These are phyloP conservation scores for Uromys caudimaculatus DNA, from an alignment of 2,797 vertebrate species.

Conservation along the genomic window DNA sequence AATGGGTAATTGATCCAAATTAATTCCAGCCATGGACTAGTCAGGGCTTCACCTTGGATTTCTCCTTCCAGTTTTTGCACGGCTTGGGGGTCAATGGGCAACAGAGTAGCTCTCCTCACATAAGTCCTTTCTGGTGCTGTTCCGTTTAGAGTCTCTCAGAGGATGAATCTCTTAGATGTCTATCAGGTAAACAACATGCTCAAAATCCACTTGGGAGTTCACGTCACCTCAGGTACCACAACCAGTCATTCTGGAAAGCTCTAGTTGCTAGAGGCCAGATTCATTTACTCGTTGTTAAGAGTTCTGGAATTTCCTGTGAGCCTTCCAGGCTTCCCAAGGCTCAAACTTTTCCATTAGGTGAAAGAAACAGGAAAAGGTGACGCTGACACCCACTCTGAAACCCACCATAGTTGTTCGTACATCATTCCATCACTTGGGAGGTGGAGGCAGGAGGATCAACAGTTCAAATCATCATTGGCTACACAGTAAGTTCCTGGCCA, in stretches of 20 bases:
- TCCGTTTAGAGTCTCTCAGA: not conserved
- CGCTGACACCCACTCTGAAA: not conserved
- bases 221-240: conserved; percentile 1
- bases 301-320: conserved; percentile 57
- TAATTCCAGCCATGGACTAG: not conserved
- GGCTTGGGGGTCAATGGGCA: not conserved
- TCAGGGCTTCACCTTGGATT: not conserved
- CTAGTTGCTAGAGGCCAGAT: conserved; percentile 10
- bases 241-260: conserved; percentile 48
- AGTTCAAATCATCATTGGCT: not conserved
- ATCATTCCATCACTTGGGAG: not conserved
- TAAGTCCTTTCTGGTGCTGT: not conserved
- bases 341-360: conserved; percentile 9
- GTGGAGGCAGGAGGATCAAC: not conserved
- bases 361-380: conserved; percentile 11
- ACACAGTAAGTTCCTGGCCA: not conserved
- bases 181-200: not conserved
- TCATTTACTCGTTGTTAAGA: not conserved
- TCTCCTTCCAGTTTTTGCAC: not conserved
- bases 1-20: not conserved
- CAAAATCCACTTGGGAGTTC: not conserved
- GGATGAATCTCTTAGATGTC: not conserved
- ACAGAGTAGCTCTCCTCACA: not conserved
- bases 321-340: not conserved
- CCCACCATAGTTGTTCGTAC: not conserved